These are phyloP conservation scores for Megalops atlanticus DNA, from an alignment of 2,113 vertebrate species.

Conservation along the genomic window DNA sequence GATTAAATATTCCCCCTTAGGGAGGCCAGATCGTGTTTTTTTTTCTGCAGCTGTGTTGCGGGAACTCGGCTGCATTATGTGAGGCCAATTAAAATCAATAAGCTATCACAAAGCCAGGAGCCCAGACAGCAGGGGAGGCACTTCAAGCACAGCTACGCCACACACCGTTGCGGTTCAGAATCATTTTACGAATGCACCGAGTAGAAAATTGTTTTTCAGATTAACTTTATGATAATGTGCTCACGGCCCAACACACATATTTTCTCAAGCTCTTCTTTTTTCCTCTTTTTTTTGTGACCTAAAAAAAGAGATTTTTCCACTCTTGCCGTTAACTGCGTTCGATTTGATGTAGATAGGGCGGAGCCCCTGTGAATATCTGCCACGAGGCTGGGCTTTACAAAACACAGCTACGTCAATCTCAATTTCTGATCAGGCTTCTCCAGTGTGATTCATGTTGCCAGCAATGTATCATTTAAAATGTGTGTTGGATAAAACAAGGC, in stretches of 20 bases:
- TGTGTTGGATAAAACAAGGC: constrained; percentile 1
- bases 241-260: neutral
- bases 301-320: neutral
- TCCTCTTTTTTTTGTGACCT: neutral
- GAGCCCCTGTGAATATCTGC: neutral
- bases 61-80: constrained; percentile 10
- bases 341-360: neutral
- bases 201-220: constrained; percentile 27
- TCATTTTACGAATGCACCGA: constrained; percentile 10
- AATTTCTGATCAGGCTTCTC: too few species aligned
- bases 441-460: too few species aligned
- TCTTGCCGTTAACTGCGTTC: neutral
- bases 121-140: constrained; percentile 6
- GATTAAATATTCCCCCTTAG: neutral
- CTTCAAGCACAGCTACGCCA: neutral
- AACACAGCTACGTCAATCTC: too few species aligned
- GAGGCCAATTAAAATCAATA: constrained; percentile 34
- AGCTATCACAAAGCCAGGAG: constrained; percentile 2
- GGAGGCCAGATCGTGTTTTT: neutral
- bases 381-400: too few species aligned
- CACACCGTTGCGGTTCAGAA: neutral
- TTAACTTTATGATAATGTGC: constrained; percentile 18
- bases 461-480: too few species aligned
- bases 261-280: neutral
- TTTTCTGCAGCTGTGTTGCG: neutral